Evolutionary conservation across 2,888 invertebrate species (phyloP), one percentile per base, ranked within the genome.

Genomic region (Dolichomitus sp.): DNA sequence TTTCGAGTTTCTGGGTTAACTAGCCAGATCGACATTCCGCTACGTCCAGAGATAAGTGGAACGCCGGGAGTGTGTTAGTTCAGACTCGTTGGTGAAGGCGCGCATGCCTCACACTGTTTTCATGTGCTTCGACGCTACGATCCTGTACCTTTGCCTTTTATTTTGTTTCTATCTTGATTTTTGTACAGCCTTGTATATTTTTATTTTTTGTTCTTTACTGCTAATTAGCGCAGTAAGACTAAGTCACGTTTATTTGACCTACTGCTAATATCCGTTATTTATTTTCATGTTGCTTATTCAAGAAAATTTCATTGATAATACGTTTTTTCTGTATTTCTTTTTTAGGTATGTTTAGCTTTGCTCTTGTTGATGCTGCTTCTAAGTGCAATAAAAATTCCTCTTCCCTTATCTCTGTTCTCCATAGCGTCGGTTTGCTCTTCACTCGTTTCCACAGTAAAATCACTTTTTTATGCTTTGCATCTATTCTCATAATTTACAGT

Each of bases 41-140:
- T 89, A 88, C 86, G 86, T 87, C 76, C 83, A 69, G 77, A 87
- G 88, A 90, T 90, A 90, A 91, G 90, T 90, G 87, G 89, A 89
- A 90, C 90, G 87, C 83, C 83, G 76, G 74, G 70, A 78, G 76
- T 85, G 86, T 86, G 81, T 86, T 81, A 75, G 81, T 82, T 69
- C 73, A 30, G 73, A 52, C 72, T 45, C 79, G 74, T 83, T 73
- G 59, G 75, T 72, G 82, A 65, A 68, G 70, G 80, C 42, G 73
- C 73, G 70, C 75, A 66, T 57, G 73, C 68, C 63, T 50, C 65
- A 19, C 78, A 45, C 50, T 50, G 14, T 78, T 73, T 73, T 74
- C 57, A 70, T 40, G 61, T 59, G 66, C 48, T 30, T 40, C 59
- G 68, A 83, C 66, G 74, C 61, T 74, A 81, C 81, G 82, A 61